These are phyloP conservation scores for Falcunculus frontatus DNA, from an alignment of 2,113 vertebrate species.

Conservation along the genomic window DNA sequence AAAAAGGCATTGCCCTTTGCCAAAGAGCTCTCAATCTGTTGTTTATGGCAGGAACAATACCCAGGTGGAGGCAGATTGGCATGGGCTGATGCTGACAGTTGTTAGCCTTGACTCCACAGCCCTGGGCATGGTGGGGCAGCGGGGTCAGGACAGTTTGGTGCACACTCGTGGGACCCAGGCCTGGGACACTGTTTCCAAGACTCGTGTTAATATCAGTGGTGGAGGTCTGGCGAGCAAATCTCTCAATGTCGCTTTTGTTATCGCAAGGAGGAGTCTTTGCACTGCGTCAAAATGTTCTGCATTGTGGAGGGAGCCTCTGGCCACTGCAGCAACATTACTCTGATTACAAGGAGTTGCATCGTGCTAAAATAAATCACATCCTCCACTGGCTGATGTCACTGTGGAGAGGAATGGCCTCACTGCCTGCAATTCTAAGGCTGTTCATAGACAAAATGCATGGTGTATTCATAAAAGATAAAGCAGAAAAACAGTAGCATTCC, in stretches of 20 bases:
- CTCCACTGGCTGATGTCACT: not conserved
- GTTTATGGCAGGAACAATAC: not conserved
- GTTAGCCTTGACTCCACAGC: not conserved
- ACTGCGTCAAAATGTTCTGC: not conserved
- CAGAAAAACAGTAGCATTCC: not conserved
- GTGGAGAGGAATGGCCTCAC: not conserved
- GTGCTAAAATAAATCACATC: not conserved
- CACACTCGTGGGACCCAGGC: not conserved
- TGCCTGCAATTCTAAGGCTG: not conserved
- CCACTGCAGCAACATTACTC: not conserved
- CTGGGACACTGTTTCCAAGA: not conserved
- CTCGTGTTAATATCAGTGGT: fast-evolving
- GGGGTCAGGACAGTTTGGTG: fast-evolving
- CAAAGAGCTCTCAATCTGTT: not conserved
- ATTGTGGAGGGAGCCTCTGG: not conserved
- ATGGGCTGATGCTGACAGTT: not conserved
- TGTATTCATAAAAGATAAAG: not conserved
- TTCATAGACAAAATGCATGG: not conserved
- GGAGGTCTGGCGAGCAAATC: not conserved
- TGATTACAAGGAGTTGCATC: not conserved
- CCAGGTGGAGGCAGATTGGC: not conserved
- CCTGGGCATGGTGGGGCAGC: fast-evolving
- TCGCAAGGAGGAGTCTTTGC: not conserved
- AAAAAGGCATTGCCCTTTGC: not conserved
- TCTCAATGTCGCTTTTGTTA: not conserved